A percentile compares a stretch with the other conserved stretches of the same genome.
Conservation (phyloP, 2,113 vertebrate genomes). For the Ailurus styani region DNA sequence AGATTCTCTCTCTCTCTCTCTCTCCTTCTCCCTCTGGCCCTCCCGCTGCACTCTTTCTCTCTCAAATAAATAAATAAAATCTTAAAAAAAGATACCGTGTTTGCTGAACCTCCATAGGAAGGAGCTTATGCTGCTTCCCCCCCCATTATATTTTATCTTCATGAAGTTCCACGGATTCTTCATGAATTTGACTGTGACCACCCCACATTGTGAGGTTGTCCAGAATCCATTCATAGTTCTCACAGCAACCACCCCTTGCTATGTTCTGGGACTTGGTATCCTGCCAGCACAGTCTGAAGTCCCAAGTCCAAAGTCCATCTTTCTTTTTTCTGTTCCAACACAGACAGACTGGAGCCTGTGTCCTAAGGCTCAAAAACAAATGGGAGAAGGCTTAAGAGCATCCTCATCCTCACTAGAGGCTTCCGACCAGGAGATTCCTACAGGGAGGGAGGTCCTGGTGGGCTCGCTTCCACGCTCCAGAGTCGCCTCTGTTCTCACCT, state of each 20-base stretch:
- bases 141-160: not conserved
- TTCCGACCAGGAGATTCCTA: not conserved
- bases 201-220: not conserved
- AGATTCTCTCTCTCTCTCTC: not conserved
- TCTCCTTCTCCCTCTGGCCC: not conserved
- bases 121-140: not conserved
- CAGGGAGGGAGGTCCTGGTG: rapidly evolving
- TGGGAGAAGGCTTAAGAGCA: not conserved
- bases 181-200: not conserved
- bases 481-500: rapidly evolving
- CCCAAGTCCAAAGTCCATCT: no score
- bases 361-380: not conserved
- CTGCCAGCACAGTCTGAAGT: not conserved
- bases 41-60: not conserved
- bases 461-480: no score
- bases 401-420: not conserved
- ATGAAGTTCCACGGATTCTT: not conserved
- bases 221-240: not conserved
- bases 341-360: not conserved
- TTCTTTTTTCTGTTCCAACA: not conserved
- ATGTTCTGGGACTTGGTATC: not conserved
- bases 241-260: rapidly evolving
- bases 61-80: not conserved
- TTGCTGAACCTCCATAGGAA: not conserved
- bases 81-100: not conserved